Evolutionary conservation across 1,140 invertebrate genomes (phyloP).

Genomic region (Chionoecetes opilio): DNA sequence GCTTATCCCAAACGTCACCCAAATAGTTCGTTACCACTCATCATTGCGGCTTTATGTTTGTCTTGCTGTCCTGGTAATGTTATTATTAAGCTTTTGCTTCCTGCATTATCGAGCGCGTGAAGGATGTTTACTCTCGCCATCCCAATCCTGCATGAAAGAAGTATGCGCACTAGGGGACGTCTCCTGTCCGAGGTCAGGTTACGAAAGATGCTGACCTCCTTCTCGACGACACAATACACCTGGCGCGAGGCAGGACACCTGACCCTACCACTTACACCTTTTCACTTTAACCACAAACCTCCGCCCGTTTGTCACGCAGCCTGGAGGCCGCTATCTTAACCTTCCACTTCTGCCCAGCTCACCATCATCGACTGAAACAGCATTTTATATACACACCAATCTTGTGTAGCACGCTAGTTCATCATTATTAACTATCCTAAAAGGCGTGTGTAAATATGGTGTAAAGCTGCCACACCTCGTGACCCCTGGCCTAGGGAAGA

Average conservation of each 20-base stretch:
- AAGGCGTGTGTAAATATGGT: not conserved
- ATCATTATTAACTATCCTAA: not conserved
- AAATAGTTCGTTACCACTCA: too few species aligned
- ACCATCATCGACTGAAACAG: not conserved
- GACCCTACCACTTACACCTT: not conserved
- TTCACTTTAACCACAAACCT: not conserved
- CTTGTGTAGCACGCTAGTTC: not conserved
- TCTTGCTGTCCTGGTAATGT: too few species aligned
- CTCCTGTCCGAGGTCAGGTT: conserved; percentile 23
- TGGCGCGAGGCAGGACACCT: not conserved
- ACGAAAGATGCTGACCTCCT: not conserved
- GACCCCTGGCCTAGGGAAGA: not conserved
- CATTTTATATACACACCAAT: not conserved
- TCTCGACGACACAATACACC: not conserved
- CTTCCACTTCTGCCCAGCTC: not conserved
- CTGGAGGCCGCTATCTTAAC: not conserved
- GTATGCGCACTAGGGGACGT: not conserved
- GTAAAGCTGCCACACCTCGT: not conserved
- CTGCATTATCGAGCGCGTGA: too few species aligned
- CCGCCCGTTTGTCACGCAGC: not conserved
- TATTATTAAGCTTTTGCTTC: too few species aligned
- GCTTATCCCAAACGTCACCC: too few species aligned
- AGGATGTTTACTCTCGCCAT: not conserved
- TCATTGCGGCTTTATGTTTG: too few species aligned
- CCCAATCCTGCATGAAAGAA: not conserved